Conservation (phyloP, 2,113 vertebrate genomes). For the Tringa solitaria region DNA sequence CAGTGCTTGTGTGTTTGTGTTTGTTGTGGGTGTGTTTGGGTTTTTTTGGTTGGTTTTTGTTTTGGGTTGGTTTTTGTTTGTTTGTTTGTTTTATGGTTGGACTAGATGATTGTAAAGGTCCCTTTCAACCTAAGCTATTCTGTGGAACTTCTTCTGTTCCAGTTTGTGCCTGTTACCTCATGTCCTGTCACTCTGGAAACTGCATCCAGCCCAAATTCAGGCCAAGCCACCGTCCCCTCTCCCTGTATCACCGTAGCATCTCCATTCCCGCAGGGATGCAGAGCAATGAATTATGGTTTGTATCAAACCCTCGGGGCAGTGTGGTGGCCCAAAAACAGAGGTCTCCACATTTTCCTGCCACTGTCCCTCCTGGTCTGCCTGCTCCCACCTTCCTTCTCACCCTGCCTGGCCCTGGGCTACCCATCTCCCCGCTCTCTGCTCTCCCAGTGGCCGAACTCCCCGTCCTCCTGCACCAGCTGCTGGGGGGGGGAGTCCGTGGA, state of each 20-base stretch:
- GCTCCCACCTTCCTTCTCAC: not conserved
- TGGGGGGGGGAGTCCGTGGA: not conserved
- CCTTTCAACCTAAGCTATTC: too few species aligned
- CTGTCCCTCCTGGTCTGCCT: not conserved
- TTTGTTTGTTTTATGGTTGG: too few species aligned
- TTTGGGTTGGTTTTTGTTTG: too few species aligned
- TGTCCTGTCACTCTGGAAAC: not conserved
- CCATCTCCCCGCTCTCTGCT: not conserved
- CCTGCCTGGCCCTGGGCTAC: not conserved
- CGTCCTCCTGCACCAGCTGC: not conserved
- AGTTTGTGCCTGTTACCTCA: too few species aligned
- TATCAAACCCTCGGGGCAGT: rapidly evolving
- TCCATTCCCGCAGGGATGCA: not conserved
- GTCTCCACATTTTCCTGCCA: not conserved
- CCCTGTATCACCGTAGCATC: not conserved
- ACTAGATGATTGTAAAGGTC: too few species aligned
- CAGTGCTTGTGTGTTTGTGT: not conserved
- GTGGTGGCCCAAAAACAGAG: rapidly evolving
- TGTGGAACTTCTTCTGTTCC: too few species aligned
- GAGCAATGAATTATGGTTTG: rapidly evolving
- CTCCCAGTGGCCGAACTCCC: not conserved
- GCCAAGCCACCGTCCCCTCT: not conserved
- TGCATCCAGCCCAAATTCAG: not conserved
- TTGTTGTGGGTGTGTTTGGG: too few species aligned
- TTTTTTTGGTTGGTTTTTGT: too few species aligned